phyloP scores from a whole-genome alignment of 2,113 vertebrate genomes.

The Sapajus apella region DNA sequence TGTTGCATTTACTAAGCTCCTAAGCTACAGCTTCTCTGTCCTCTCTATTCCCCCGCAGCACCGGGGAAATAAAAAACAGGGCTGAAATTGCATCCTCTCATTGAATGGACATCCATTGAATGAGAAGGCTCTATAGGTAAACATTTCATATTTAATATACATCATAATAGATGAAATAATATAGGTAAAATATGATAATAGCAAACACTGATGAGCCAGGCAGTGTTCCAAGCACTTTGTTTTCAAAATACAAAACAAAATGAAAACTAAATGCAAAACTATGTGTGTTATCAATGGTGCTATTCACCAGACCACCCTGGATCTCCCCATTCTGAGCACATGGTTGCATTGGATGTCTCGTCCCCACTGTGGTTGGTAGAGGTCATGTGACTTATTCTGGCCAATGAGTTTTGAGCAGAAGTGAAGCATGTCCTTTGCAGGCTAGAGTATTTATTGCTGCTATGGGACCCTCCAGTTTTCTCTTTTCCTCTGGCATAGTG shows the following conservation, averaged over 20 bases:
- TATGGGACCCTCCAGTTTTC: not conserved
- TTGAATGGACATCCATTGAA: not conserved
- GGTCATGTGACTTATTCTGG: not conserved
- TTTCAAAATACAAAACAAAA: not conserved
- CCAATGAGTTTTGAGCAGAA: not conserved
- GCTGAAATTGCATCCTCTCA: not conserved
- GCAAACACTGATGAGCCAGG: not conserved
- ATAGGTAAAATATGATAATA: not conserved
- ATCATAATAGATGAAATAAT: not conserved
- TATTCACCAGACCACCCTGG: not conserved
- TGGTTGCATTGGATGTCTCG: not conserved
- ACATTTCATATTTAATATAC: not conserved
- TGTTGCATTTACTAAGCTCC: not conserved
- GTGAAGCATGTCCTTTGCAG: not conserved
- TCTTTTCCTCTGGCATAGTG: not conserved
- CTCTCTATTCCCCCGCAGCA: not conserved
- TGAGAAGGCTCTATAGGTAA: not conserved
- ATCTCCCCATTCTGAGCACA: not conserved
- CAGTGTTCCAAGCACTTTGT: not conserved
- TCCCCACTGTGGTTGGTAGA: not conserved
- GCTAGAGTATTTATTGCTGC: not conserved
- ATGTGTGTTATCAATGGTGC: accelerated
- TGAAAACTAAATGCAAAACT: not conserved
- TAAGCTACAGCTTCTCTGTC: not conserved
- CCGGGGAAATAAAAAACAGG: not conserved